These are phyloP conservation scores for Acanthopleura granulata DNA, from an alignment of 2,888 invertebrate species.

Conservation along the genomic window DNA sequence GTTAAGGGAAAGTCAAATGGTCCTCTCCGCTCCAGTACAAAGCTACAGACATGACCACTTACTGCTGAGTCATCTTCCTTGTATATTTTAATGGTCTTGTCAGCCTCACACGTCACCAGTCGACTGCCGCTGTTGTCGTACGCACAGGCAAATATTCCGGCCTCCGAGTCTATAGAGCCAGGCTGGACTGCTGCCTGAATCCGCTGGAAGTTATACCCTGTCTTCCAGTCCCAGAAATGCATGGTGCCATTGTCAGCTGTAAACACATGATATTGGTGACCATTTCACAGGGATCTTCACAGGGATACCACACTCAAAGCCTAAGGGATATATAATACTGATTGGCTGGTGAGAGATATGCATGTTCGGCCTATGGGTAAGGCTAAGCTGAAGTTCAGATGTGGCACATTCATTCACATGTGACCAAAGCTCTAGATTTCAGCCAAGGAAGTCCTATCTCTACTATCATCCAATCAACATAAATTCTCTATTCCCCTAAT, in stretches of 20 bases:
- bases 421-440: too few relatives aligned
- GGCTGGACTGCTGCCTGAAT: constrained; percentile 92
- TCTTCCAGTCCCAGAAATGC: constrained; percentile 99
- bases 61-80: constrained; percentile 94
- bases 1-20: not conserved
- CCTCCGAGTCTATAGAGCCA: constrained; percentile 99
- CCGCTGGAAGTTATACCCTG: constrained; percentile 96
- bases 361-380: too few relatives aligned
- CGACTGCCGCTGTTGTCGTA: constrained; percentile 96
- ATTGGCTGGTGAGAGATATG: too few relatives aligned
- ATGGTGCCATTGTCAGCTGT: constrained; percentile 94
- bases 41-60: constrained; percentile 39
- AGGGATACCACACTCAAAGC: too few relatives aligned
- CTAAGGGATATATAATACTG: too few relatives aligned
- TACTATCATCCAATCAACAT: too few relatives aligned
- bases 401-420: too few relatives aligned
- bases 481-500: too few relatives aligned
- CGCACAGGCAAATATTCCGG: constrained; percentile 95
- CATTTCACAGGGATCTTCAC: too few relatives aligned
- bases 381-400: too few relatives aligned
- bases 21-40: too few relatives aligned
- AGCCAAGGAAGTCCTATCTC: too few relatives aligned
- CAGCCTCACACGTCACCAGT: constrained; percentile 96
- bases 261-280: constrained; percentile 19
- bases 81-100: constrained; percentile 99